Conservation (phyloP, 2,888 invertebrate genomes). For the Perizoma flavofasciatum region DNA sequence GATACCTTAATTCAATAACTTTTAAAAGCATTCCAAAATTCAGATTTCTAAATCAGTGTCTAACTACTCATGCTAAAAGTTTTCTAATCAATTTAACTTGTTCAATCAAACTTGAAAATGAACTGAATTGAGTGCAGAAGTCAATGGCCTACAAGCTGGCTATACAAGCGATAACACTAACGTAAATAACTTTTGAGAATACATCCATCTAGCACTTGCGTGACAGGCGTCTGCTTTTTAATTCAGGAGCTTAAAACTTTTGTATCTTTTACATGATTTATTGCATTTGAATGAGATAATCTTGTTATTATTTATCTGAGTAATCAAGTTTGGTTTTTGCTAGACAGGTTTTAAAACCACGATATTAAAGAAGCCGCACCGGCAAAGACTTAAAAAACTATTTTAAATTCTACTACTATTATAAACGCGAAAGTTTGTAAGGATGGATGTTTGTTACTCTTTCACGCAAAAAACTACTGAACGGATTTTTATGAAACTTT, state of each 20-base stretch:
- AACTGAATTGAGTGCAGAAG: conserved; percentile 25
- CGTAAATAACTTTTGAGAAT: conserved; percentile 35
- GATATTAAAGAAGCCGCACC: no score
- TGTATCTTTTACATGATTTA: conserved; percentile 21
- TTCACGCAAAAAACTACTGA: no score
- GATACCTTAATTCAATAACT: no score
- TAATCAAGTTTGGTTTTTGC: not conserved
- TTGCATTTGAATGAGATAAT: conserved; percentile 15
- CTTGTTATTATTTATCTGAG: conserved; percentile 5
- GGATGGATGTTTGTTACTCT: no score
- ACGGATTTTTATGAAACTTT: no score
- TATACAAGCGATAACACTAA: conserved; percentile 32
- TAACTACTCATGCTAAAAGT: conserved; percentile 22
- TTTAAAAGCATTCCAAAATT: not conserved
- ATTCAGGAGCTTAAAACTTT: conserved; percentile 27
- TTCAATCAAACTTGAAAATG: conserved; percentile 27
- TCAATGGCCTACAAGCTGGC: conserved; percentile 28
- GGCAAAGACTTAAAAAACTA: no score
- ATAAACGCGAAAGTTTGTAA: no score
- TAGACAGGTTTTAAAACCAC: not conserved
- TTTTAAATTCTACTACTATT: no score
- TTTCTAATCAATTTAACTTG: conserved; percentile 31
- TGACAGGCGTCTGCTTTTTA: conserved; percentile 30
- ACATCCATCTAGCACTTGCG: conserved; percentile 34
- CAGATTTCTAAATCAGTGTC: conserved; percentile 12